phyloP scores from a whole-genome alignment of 2,797 vertebrate species.

The Notolepis coatsorum region DNA sequence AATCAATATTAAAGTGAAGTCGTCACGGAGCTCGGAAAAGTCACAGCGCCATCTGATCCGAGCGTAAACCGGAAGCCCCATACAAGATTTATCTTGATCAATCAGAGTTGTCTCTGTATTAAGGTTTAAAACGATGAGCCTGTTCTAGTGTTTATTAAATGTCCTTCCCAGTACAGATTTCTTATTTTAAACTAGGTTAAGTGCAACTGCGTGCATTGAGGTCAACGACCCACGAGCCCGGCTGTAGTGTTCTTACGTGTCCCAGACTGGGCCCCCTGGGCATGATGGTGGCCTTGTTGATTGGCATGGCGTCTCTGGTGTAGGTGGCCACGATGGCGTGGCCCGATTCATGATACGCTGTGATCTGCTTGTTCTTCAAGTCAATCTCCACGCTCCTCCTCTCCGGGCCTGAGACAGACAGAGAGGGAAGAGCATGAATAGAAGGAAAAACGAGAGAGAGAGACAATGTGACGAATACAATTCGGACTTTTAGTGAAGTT shows the following conservation, averaged over 20 bases:
- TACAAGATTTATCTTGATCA: no score
- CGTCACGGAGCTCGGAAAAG: no score
- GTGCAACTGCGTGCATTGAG: not conserved
- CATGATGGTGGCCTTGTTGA: conserved; percentile 99
- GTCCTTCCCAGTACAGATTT: no score
- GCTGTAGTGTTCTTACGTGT: conserved; percentile 83
- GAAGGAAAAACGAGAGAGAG: not conserved
- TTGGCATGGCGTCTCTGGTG: conserved; percentile 98
- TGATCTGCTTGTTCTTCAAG: conserved; percentile 93
- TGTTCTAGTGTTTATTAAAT: no score
- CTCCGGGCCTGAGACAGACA: conserved; percentile 87
- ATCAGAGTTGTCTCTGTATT: no score
- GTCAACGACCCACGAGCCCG: not conserved
- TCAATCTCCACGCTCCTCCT: conserved; percentile 96
- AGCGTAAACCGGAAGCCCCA: no score
- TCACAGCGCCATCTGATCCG: no score
- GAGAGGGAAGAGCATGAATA: not conserved
- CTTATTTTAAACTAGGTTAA: no score
- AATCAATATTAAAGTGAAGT: no score
- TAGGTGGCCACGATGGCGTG: conserved; percentile 97
- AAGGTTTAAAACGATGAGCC: no score
- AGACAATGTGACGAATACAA: not conserved
- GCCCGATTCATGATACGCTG: conserved; percentile 96
- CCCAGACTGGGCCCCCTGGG: conserved; percentile 95
- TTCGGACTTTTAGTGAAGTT: no score